Evolutionary conservation across 2,113 vertebrate genomes (phyloP).

Genomic region (Onychostruthus taczanowskii): DNA sequence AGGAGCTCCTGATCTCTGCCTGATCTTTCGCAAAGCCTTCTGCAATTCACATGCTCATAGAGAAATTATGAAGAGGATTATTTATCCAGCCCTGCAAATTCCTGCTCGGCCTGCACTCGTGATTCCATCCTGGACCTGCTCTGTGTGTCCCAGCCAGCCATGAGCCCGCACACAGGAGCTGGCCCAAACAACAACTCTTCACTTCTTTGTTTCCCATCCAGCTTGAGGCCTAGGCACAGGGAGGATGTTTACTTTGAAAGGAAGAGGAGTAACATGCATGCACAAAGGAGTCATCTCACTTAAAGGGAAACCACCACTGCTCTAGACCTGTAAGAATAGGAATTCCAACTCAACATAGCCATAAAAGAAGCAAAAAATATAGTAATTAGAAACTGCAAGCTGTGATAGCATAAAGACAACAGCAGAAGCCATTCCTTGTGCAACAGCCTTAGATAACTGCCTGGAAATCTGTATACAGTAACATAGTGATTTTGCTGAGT

Average conservation of each 20-base stretch:
- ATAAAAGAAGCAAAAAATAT: neutral
- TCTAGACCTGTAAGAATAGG: neutral
- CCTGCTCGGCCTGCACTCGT: neutral
- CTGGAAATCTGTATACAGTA: neutral
- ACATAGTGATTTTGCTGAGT: neutral
- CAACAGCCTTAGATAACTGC: neutral
- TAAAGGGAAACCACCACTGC: neutral
- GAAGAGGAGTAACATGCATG: neutral
- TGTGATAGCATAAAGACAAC: neutral
- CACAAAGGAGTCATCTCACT: neutral
- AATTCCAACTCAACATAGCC: neutral
- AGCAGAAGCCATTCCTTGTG: neutral
- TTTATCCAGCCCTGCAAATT: neutral
- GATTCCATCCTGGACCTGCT: neutral
- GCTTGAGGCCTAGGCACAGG: neutral
- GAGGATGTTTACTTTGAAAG: slow-evolving; percentile 6
- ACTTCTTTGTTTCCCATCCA: slow-evolving; percentile 5
- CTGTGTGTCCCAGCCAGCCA: neutral
- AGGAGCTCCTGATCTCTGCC: neutral
- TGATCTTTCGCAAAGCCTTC: neutral
- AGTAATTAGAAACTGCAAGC: neutral
- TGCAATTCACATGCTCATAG: neutral
- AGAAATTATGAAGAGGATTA: neutral
- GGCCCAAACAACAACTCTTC: slow-evolving; percentile 22
- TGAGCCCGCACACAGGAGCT: neutral